A percentile compares a stretch with the other conserved stretches of the same genome.
phyloP scores from a whole-genome alignment of 2,113 vertebrate species.

The Rhodinocichla rosea region DNA sequence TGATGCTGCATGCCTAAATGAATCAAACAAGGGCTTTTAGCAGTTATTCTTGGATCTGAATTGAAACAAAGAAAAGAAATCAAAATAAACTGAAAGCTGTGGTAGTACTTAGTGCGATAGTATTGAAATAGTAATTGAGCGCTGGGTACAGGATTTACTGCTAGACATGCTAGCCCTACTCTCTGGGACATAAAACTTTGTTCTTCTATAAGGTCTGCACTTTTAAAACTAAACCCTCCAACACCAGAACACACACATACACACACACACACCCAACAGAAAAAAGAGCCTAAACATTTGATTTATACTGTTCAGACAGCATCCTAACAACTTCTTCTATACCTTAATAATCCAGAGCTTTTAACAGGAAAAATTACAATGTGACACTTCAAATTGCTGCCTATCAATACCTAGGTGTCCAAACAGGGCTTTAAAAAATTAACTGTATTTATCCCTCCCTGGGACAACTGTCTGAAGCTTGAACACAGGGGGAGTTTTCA shows the following conservation, averaged over 20 bases:
- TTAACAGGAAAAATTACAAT: background rate
- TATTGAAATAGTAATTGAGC: background rate
- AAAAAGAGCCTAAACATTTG: background rate
- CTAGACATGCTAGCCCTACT: background rate
- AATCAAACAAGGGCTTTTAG: background rate
- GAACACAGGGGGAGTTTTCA: background rate
- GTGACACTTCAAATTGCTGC: background rate
- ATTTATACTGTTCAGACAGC: background rate
- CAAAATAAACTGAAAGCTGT: background rate
- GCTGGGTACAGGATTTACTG: background rate
- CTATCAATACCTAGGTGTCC: background rate
- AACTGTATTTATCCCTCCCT: fast-evolving
- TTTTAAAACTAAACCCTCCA: background rate
- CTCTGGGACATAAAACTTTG: background rate
- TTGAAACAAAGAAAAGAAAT: background rate
- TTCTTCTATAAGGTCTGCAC: background rate
- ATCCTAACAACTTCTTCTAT: background rate
- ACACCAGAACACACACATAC: background rate
- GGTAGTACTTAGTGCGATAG: background rate
- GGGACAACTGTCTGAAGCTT: background rate
- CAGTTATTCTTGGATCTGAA: background rate
- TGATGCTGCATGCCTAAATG: background rate
- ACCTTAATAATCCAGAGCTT: background rate
- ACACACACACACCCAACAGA: fast-evolving
- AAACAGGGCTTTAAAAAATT: background rate